Percentiles rank a stretch among this genome's conserved stretches.
Evolutionary conservation across 2,888 invertebrate genomes (phyloP).

Genomic region (Zonitis immaculata): DNA sequence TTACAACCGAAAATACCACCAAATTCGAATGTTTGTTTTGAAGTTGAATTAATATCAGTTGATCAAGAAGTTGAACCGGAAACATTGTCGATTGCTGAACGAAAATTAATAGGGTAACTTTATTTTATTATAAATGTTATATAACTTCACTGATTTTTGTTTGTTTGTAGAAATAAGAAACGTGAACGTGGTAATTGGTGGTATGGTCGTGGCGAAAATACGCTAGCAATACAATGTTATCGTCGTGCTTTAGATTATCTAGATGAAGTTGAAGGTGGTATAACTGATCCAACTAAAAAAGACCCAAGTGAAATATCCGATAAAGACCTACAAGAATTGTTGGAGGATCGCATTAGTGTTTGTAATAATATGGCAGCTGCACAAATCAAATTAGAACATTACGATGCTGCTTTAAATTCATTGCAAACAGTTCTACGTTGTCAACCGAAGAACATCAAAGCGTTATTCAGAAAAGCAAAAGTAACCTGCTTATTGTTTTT

Average conservation of each 20-base stretch:
- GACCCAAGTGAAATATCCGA: too few species aligned
- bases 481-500: too few species aligned
- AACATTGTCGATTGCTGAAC: conserved; percentile 58
- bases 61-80: conserved; percentile 66
- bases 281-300: conserved; percentile 54
- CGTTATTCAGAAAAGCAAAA: conserved; percentile 80
- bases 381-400: conserved; percentile 82
- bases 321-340: conserved; percentile 58
- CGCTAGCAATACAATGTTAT: conserved; percentile 81
- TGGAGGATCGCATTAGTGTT: conserved; percentile 78
- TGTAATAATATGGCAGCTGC: conserved; percentile 92
- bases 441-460: conserved; percentile 87
- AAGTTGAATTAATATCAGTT: conserved; percentile 65
- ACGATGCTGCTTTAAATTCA: conserved; percentile 77
- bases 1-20: conserved; percentile 63
- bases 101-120: conserved; percentile 49
- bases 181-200: conserved; percentile 88
- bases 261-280: conserved; percentile 67
- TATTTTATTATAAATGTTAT: too few species aligned
- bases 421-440: conserved; percentile 77
- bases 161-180: conserved; percentile 59
- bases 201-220: conserved; percentile 77
- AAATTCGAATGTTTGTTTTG: conserved; percentile 63
- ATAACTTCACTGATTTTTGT: too few species aligned
- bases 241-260: conserved; percentile 77